These are phyloP conservation scores for Eurosta solidaginis DNA, from an alignment of 1,140 invertebrate species.

Conservation along the genomic window DNA sequence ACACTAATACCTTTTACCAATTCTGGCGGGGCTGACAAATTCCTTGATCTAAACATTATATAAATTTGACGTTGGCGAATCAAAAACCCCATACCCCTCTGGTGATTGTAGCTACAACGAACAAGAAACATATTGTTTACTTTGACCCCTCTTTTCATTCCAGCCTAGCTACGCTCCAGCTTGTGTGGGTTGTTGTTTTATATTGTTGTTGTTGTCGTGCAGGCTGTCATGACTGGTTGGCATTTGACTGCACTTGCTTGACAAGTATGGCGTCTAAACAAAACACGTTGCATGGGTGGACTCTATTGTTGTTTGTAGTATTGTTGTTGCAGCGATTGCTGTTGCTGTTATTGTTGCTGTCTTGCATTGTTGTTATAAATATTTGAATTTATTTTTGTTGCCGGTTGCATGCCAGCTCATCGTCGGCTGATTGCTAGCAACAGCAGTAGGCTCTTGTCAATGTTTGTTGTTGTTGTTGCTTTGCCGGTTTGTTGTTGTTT, in stretches of 20 bases:
- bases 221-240: not conserved
- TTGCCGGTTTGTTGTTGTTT: not conserved
- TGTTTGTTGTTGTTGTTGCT: not conserved
- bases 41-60: too few species aligned
- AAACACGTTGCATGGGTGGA: not conserved
- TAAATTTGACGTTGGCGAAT: too few species aligned
- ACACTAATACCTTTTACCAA: too few species aligned
- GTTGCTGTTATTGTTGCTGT: slow-evolving; percentile 31
- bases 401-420: not conserved
- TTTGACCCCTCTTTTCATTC: too few species aligned
- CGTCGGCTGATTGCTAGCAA: not conserved
- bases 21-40: too few species aligned
- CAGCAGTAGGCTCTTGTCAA: not conserved
- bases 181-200: slow-evolving; percentile 33
- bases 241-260: slow-evolving; percentile 23
- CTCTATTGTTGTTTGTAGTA: not conserved
- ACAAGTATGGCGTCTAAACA: slow-evolving; percentile 18
- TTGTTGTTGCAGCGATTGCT: not conserved
- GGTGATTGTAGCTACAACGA: too few species aligned
- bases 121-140: too few species aligned
- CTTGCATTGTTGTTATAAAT: slow-evolving; percentile 10
- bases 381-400: not conserved
- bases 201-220: not conserved
- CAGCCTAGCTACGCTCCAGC: slow-evolving; percentile 27
- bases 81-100: too few species aligned